phyloP scores from a whole-genome alignment of 1,140 invertebrate genomes.

The Planococcus citri region DNA sequence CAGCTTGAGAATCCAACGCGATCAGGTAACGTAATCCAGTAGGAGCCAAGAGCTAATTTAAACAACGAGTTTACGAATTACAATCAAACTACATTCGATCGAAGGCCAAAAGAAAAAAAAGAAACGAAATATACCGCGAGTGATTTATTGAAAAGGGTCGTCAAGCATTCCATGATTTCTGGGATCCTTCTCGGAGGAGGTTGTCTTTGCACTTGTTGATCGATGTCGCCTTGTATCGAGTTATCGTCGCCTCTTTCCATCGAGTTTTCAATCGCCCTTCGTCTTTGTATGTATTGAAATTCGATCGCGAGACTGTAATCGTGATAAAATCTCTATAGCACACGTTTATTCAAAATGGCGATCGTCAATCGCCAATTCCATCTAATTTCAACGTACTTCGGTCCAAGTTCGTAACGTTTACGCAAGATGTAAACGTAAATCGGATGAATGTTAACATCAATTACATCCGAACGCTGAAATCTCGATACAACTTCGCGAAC shows the following conservation, averaged over 20 bases:
- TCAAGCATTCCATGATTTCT: neutral
- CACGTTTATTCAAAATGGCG: neutral
- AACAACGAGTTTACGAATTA: too few species aligned
- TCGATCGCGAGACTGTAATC: neutral
- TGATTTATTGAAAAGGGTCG: neutral
- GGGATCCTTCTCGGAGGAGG: neutral
- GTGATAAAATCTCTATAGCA: neutral
- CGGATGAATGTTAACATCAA: neutral
- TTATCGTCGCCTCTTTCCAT: neutral
- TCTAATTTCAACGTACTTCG: neutral
- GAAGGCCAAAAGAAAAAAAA: too few species aligned
- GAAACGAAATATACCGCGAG: neutral
- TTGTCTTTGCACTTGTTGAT: neutral
- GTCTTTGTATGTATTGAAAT: slow-evolving; percentile 4
- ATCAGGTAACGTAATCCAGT: slow-evolving; percentile 11
- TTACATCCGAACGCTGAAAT: neutral
- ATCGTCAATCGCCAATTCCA: neutral
- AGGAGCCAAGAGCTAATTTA: neutral
- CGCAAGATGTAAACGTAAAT: neutral
- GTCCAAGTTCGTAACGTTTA: neutral
- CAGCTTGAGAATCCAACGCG: neutral
- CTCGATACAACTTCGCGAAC: neutral
- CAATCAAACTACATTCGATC: too few species aligned
- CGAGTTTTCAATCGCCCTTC: neutral
- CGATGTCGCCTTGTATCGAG: neutral